Evolutionary conservation across 37 sponge, comb jelly and placozoan species (phyloP).

Genomic region (Halisarca cf. caerulea): DNA sequence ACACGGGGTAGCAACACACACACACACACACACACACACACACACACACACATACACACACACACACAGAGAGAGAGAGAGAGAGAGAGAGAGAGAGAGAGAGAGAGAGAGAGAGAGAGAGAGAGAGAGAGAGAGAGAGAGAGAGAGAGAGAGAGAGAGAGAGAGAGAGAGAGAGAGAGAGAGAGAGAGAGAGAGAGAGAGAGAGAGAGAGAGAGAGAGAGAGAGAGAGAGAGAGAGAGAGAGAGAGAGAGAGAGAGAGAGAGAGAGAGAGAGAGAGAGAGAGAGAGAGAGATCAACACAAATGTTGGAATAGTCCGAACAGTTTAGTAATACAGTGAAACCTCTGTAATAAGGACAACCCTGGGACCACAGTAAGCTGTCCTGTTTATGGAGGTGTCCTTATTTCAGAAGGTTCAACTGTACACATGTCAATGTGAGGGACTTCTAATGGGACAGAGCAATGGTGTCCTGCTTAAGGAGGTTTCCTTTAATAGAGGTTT

Average conservation of each 20-base stretch:
- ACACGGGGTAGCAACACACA: too few species aligned
- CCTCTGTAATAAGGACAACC: too few species aligned
- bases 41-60: constrained; percentile 31
- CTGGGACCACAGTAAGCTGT: too few species aligned
- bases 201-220: constrained; percentile 27
- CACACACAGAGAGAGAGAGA: constrained; percentile 9
- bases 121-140: constrained; percentile 29
- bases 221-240: constrained; percentile 32
- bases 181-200: constrained; percentile 52
- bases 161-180: constrained; percentile 53
- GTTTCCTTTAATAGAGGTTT: too few species aligned
- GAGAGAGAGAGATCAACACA: too few species aligned
- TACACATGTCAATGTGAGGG: too few species aligned
- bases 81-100: constrained; percentile 38
- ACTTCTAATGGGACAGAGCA: too few species aligned
- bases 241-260: background rate
- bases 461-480: too few species aligned
- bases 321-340: too few species aligned
- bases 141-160: constrained; percentile 40
- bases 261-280: background rate
- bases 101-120: constrained; percentile 47
- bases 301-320: too few species aligned
- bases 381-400: too few species aligned
- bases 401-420: too few species aligned
- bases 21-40: constrained; percentile 24